Base-by-base conservation (phyloP, 2,888 invertebrate genomes). In the Dryadula phaetusa region DNA sequence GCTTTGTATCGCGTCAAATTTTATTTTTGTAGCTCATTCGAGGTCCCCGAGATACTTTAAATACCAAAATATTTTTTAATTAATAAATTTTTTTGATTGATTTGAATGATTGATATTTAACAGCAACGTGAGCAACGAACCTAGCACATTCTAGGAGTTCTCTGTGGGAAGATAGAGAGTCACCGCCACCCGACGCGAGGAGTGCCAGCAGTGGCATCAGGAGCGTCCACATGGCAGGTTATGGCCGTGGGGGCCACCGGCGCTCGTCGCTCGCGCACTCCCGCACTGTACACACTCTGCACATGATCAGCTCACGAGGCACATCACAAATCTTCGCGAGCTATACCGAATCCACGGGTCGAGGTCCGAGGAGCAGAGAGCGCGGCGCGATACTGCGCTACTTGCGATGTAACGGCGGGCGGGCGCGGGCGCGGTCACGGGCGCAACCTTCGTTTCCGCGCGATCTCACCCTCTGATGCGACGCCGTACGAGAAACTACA, bases 121-220 rank as follows among this genome's bases (percentile, higher is more conserved):
- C 37, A 25, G 0, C 25, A 60, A 10, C 20, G 34, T 22, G 28
- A 16, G 62, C 32, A 75, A 84, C 92, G 84, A 90, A 92, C 92
- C 92, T 92, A 74, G 92, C 92, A 78, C 92, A 92, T 76, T 92
- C 92, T 47, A 92, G 86, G 72, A 92, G 78, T 76, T 90, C 92
- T 82, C 86, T 88, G 79, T 88, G 86, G 71, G 89, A 84, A 52
- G 85, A 78, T 74, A 88, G 86, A 70, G 84, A 83, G 76, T 87
- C 85, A 72, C 87, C 88, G 70, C 86, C 87, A 78, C 85, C 85
- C 71, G 84, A 77, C 73, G 85, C 83, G 77, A 85, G 76, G 74
- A 87, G 82, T 81, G 84, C 87, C 83, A 87, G 77, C 72, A 90
- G 79, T 58, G 84, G 83, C 79, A 82, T 75, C 73, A 91, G 81